Evolutionary conservation across 1,140 invertebrate species (phyloP), one percentile per base, ranked within the genome.

Genomic region (Polyergus mexicanus): DNA sequence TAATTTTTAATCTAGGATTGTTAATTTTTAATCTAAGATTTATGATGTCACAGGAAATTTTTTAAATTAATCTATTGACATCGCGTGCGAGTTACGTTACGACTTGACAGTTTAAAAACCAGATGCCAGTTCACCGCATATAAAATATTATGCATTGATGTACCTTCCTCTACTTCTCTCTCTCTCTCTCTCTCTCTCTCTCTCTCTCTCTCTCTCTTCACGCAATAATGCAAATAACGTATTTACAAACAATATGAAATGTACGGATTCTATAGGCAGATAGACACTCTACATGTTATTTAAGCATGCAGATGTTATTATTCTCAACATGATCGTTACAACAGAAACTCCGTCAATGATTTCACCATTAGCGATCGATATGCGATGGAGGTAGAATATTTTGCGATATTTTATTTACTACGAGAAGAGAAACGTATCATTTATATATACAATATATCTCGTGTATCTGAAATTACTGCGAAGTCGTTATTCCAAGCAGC

Each of bases 91-190:
- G 35, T 74, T 74, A 41, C n/a, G 22, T 32, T 54, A 74, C 35
- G 71, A 11, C n/a, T 25, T 38, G 11, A 38, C 71, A 54, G 19
- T 16, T 51, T n/a, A 41, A 58, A 58, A 74, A n/a, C 32, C 69
- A 72, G 22, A 41, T 71, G 16, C 44, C 44, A 69, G 16, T 6
- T 54, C 28, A 28, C 3, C 47, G 71, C 71, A 74, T 13, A 35
- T 54, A 54, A 74, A 74, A 74, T 60, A 74, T 74, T 58, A 54
- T 32, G 38, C 13, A 54, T 74, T 74, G 71, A 74, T 58, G 71
- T 74, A 74, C 58, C n/a, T 58, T 58, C 54, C 47, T 51, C 32
- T 32, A 32, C 47, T 51, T 51, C 4, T 19, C 47, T 51, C 13
- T 51, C 44, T 47, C 44, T 13, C 13, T 41, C 38, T 41, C 38